A percentile compares a stretch with the other conserved stretches of the same genome.
Evolutionary conservation across 2,888 invertebrate species (phyloP).

Genomic region (Meghimatium bilineatum): DNA sequence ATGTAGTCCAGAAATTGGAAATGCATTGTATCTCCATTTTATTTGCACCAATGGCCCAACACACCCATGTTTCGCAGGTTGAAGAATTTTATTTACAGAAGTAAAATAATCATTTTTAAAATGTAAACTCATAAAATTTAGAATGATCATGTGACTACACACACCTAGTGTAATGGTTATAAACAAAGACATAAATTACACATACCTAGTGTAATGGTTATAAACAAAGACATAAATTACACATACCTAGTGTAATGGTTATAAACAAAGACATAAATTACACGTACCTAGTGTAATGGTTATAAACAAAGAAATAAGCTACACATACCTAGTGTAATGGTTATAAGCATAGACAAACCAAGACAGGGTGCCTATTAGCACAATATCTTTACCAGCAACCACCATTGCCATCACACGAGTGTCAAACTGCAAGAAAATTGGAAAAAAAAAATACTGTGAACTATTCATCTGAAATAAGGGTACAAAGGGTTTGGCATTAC

Average conservation of each 20-base stretch:
- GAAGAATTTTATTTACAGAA: no score
- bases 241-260: conserved; percentile 64
- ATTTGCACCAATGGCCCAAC: no score
- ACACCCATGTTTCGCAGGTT: no score
- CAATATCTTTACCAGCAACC: conserved; percentile 71
- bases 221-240: background rate
- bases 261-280: background rate
- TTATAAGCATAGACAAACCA: conserved; percentile 77
- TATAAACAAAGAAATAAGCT: background rate
- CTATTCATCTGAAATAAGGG: no score
- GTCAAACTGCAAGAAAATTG: conserved; percentile 74
- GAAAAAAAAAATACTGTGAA: no score
- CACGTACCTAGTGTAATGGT: background rate
- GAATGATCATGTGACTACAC: no score
- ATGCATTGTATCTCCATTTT: no score
- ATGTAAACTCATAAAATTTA: no score
- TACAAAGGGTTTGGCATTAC: no score
- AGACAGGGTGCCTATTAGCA: conserved; percentile 78
- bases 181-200: background rate
- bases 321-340: conserved; percentile 68
- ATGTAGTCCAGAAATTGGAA: no score
- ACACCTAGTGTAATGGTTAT: no score
- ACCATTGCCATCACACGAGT: conserved; percentile 78
- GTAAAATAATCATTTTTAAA: no score
- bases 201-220: background rate